phyloP scores from a whole-genome alignment of 92 coral and sea anemone genomes.

The Parazoanthus darwini region DNA sequence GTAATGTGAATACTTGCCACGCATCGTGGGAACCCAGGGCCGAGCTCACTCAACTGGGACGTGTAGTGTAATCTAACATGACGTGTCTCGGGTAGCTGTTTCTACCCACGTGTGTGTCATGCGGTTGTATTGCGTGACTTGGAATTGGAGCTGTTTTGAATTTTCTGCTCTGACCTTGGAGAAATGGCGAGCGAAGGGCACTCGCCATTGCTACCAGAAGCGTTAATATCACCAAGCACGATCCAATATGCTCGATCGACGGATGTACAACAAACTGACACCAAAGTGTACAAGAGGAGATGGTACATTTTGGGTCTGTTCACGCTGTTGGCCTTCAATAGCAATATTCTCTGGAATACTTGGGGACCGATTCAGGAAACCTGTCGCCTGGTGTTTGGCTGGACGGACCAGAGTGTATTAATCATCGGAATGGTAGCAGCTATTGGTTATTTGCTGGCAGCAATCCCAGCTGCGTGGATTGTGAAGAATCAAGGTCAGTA shows the following conservation, averaged over 20 bases:
- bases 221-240: neutral
- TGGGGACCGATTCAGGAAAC: constrained; percentile 59
- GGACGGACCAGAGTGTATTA: constrained; percentile 44
- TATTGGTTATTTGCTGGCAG: constrained; percentile 30
- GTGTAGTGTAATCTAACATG: too few species aligned
- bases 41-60: too few species aligned
- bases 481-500: constrained; percentile 48
- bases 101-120: too few species aligned
- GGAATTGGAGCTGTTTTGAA: too few species aligned
- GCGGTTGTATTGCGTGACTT: too few species aligned
- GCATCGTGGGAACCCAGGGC: too few species aligned
- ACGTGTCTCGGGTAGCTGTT: too few species aligned
- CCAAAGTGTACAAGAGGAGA: constrained; percentile 32
- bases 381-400: constrained; percentile 47
- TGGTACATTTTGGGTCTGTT: constrained; percentile 49
- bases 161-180: neutral
- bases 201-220: constrained; percentile 5
- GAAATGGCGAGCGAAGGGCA: neutral
- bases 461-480: constrained; percentile 46
- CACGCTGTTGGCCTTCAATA: neutral
- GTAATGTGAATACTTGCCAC: too few species aligned
- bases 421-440: constrained; percentile 41
- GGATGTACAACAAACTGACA: neutral
- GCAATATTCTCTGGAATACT: constrained; percentile 45
- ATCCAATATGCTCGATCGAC: neutral